Evolutionary conservation across 1,140 invertebrate species (phyloP).

Genomic region (Bombus sylvicola): DNA sequence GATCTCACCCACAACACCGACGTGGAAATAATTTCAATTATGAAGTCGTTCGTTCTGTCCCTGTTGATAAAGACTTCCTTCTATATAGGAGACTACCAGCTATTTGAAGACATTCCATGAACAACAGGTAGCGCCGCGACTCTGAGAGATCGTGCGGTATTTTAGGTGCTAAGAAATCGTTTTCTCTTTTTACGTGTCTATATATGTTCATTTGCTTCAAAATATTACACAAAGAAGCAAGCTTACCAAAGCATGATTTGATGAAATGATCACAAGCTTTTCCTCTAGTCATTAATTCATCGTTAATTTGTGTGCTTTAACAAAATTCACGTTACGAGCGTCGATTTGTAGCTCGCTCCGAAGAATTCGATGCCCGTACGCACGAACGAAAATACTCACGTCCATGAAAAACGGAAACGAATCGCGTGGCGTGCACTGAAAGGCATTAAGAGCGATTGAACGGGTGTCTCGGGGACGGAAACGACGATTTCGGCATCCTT

Average conservation of each 20-base stretch:
- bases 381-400: conserved; percentile 8
- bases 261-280: no score
- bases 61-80: conserved; percentile 22
- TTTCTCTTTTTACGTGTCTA: neutral
- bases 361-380: neutral
- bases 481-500: conserved; percentile 5
- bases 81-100: no score
- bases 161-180: neutral
- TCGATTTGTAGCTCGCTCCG: no score
- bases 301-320: neutral
- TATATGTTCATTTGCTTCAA: neutral
- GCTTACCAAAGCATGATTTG: no score
- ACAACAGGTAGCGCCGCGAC: conserved; percentile 21
- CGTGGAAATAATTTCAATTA: conserved; percentile 49
- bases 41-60: conserved; percentile 27
- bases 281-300: no score
- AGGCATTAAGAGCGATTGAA: neutral
- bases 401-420: neutral
- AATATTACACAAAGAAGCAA: neutral
- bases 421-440: neutral
- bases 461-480: neutral
- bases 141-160: neutral
- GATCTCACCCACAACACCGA: conserved; percentile 5
- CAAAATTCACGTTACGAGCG: no score
- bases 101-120: no score